These are phyloP conservation scores for Cheilosia impressa DNA, from an alignment of 2,888 invertebrate species.

Conservation along the genomic window DNA sequence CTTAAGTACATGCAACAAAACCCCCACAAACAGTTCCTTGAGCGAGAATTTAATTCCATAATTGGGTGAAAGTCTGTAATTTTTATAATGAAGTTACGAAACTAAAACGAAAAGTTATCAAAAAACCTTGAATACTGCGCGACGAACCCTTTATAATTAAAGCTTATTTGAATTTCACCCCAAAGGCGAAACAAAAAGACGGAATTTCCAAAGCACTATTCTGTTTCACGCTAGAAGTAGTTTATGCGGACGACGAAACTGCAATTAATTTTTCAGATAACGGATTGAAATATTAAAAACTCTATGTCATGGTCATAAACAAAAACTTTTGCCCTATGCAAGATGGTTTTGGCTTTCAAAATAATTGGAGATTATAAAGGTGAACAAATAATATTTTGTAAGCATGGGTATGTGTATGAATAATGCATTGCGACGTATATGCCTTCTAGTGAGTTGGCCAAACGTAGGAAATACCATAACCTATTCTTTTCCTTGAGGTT, in stretches of 20 bases:
- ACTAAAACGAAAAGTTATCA: not conserved
- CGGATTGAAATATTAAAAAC: too few relatives aligned
- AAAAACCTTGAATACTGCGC: not conserved
- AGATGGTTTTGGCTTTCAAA: too few relatives aligned
- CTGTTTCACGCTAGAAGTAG: not conserved
- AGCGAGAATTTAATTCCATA: not conserved
- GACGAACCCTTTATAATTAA: not conserved
- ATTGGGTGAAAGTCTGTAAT: not conserved
- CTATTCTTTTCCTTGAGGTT: too few relatives aligned
- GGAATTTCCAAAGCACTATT: not conserved
- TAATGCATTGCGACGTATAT: too few relatives aligned
- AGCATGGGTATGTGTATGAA: too few relatives aligned
- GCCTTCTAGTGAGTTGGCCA: too few relatives aligned
- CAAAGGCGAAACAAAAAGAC: slow-evolving; percentile 2
- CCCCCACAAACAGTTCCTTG: not conserved
- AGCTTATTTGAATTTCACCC: not conserved
- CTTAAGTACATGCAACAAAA: not conserved
- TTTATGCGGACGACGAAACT: not conserved
- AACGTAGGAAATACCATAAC: too few relatives aligned
- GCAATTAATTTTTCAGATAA: not conserved
- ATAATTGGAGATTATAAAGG: too few relatives aligned
- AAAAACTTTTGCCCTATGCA: too few relatives aligned
- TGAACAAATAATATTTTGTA: too few relatives aligned
- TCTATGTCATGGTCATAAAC: too few relatives aligned
- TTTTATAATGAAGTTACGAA: not conserved